Evolutionary conservation across 2,797 vertebrate species (phyloP), one percentile per base, ranked within the genome.

Genomic region (Melanotaenia parkinsoni): DNA sequence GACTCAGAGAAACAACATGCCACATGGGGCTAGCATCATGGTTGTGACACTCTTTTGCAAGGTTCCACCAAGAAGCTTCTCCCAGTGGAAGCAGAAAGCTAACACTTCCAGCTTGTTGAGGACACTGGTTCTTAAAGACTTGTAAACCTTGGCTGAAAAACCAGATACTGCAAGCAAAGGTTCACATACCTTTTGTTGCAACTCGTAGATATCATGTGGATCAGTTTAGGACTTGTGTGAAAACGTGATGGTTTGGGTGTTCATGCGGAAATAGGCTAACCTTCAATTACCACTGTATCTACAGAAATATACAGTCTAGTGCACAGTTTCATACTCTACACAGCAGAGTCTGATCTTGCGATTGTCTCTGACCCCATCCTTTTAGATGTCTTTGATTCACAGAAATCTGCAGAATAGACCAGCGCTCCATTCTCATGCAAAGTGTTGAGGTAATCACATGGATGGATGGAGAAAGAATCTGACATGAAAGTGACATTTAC

Each of bases 401-500:
- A 63, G 40, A 63, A 57, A 76, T 57, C 50, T 38, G 59, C 79
- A 40, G 79, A 89, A 88, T 69, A 37, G 72, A 45, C 81, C 72
- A 56, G 53, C 50, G 14, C 84, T 88, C 79, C 65, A 80, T 90
- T 89, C 79, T 90, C 78, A 88, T 90, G 89, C 87, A 90, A 88
- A 90, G 68, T 59, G 82, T 86, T 75, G 86, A 86, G 89, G 90
- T 89, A 90, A 89, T 92, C 87, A 86, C 74, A 89, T 85, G 88
- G 86, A 82, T 91, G 91, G 88, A 86, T 72, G 72, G 79, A 83
- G 79, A 80, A 64, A 74, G 86, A 82, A 86, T 74, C 84, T 86
- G 82, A 92, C 92, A 89, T 82, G 84, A 86, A 92, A 92, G 89
- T 88, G 88, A 92, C 92, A 90, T 91, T 92, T 91, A 74, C 84